Evolutionary conservation across 1,140 invertebrate genomes (phyloP), one percentile per base, ranked within the genome.

Genomic region (Caenorhabditis tropicalis): DNA sequence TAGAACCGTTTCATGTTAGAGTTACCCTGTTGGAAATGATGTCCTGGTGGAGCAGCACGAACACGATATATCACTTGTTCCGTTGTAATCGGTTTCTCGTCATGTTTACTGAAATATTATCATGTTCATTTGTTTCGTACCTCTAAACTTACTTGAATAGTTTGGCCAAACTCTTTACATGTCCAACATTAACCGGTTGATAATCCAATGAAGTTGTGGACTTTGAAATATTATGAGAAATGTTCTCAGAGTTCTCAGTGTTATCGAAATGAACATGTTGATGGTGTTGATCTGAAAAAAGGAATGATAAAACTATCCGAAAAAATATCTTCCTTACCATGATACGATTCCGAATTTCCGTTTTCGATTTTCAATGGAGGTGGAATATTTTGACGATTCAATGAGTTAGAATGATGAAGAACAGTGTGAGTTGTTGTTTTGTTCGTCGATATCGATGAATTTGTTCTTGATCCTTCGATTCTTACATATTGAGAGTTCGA

Each of bases 1-100:
- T 9, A 12, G 29, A 29, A 27, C 10, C 24, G n/a, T n/a, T n/a
- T n/a, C n/a, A n/a, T 27, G 21, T 6, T 6, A 56, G 6, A 19
- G 49, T 33, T 31, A 65, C 82, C 46, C 79, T 74, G 82, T 21
- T 83, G n/a, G n/a, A 48, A 83, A 36, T 48, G 43, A 83, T 74
- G 60, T 2, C 56, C 46, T 74, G 60, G 82, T 51, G 82, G 60
- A 60, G 56, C 60, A 74, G 60, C 65, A 43, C 65, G 33, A 24
- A 24, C n/a, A 21, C 65, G 19, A n/a, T 74, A 74, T 10, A 74
- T 74, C 0, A 74, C 65, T 43, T 74, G 65, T 31, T 74, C 65
- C 24, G 65, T 74, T 43, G 65, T 43, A 9, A 74, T 39, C 27
- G 65, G 65, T 29, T 74, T 74, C 36, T 74, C 65, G 21, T 74